Evolutionary conservation across 2,797 vertebrate genomes (phyloP).

Genomic region (Aeoliscus strigatus): DNA sequence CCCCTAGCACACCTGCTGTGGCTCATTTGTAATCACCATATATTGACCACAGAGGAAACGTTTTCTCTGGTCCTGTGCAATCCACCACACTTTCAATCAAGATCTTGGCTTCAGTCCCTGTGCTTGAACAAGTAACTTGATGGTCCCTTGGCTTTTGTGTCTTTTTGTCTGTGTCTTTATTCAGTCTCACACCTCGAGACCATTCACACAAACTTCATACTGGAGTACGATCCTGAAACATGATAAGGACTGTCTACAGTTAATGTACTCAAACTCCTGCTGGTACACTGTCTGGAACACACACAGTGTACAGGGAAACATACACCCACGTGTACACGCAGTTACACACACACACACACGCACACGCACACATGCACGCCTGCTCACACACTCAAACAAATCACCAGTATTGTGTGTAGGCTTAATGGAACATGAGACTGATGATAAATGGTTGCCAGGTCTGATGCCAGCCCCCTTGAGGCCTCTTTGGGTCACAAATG

Average conservation of each 20-base stretch:
- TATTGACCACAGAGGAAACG: conserved; percentile 41
- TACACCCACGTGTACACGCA: conserved; percentile 7
- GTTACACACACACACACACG: too few relatives aligned
- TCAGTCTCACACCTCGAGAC: conserved; percentile 13
- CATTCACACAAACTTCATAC: conserved; percentile 13
- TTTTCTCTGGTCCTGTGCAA: conserved; percentile 21
- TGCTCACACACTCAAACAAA: conserved; percentile 18
- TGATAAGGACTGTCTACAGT: conserved; percentile 19
- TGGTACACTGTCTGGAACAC: conserved; percentile 3
- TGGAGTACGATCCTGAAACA: conserved; percentile 17
- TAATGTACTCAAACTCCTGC: conserved; percentile 22
- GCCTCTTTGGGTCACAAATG: conserved; percentile 54
- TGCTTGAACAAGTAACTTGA: conserved; percentile 45
- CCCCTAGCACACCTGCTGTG: too few relatives aligned
- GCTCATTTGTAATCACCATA: too few relatives aligned
- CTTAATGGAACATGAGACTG: conserved; percentile 43
- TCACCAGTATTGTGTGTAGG: conserved; percentile 17
- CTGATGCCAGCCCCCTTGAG: conserved; percentile 49
- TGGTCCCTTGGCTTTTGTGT: conserved; percentile 52
- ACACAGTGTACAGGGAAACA: not conserved
- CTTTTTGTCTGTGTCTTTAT: conserved; percentile 17
- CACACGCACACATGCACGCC: conserved; percentile 3
- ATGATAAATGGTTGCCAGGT: conserved; percentile 58
- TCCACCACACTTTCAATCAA: conserved; percentile 36
- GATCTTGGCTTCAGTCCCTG: conserved; percentile 27